Conservation (phyloP, 2,888 invertebrate genomes). For the Macaria notata region DNA sequence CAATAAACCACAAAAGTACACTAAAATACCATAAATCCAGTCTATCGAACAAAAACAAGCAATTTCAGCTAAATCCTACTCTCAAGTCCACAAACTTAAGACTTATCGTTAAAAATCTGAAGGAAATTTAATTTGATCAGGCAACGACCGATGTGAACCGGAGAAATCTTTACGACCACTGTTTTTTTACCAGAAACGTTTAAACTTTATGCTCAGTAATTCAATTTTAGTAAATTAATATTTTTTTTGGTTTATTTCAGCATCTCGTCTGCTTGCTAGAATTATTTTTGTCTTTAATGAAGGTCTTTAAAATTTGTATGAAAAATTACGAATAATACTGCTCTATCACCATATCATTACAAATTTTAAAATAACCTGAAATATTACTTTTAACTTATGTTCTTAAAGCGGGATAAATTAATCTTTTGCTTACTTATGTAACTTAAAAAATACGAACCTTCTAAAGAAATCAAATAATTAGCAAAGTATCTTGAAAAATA, state of each 20-base stretch:
- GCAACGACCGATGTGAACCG: slow-evolving; percentile 19
- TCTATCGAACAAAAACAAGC: slow-evolving; percentile 7
- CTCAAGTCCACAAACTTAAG: slow-evolving; percentile 29
- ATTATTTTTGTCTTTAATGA: not conserved
- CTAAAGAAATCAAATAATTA: no score
- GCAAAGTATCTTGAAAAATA: no score
- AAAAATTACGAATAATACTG: no score
- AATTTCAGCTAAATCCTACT: slow-evolving; percentile 9
- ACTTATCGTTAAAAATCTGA: slow-evolving; percentile 21
- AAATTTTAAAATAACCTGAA: no score
- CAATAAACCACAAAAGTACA: not conserved
- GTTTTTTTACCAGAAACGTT: slow-evolving; percentile 1
- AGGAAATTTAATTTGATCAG: slow-evolving; percentile 27
- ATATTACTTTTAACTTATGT: no score
- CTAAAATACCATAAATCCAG: not conserved
- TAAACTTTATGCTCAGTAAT: not conserved
- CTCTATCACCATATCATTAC: no score
- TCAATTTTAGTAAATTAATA: not conserved
- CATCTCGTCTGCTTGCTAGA: not conserved
- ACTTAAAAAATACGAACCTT: no score
- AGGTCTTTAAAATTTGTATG: no score
- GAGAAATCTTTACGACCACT: slow-evolving; percentile 4
- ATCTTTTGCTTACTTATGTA: no score
- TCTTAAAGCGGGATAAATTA: no score
- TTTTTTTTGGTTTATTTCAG: not conserved